phyloP scores from a whole-genome alignment of 35 echinoderm and acorn worm species.

The Chiridota heheva region DNA sequence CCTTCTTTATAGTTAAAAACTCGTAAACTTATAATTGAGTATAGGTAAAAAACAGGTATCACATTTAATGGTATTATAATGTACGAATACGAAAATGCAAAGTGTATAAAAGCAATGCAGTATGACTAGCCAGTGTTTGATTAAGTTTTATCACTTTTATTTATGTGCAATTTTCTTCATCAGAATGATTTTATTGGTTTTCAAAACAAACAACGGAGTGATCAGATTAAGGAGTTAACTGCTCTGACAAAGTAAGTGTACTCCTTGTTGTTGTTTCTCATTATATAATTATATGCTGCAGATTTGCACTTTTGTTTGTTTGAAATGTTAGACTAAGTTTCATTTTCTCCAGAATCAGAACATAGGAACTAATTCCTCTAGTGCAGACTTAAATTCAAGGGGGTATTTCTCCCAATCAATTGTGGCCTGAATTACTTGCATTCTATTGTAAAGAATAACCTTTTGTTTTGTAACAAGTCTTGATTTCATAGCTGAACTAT shows the following conservation, averaged over 20 bases:
- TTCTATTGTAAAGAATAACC: too few relatives aligned
- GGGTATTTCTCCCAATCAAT: neutral
- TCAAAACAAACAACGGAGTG: constrained; percentile 16
- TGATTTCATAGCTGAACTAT: too few relatives aligned
- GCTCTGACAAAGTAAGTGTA: constrained; percentile 60
- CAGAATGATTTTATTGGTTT: constrained; percentile 8
- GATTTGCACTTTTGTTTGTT: neutral
- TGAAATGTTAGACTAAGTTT: neutral
- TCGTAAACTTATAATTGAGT: too few relatives aligned
- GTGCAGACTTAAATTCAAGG: neutral
- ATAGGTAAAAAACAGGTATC: too few relatives aligned
- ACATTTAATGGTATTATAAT: too few relatives aligned
- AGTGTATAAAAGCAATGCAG: neutral
- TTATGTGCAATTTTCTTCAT: constrained; percentile 15
- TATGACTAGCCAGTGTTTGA: neutral
- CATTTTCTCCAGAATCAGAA: neutral
- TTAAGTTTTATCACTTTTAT: neutral
- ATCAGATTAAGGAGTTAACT: constrained; percentile 61
- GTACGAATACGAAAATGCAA: neutral
- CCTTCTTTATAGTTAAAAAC: too few relatives aligned
- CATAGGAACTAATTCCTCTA: neutral
- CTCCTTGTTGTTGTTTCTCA: neutral
- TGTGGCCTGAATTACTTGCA: neutral
- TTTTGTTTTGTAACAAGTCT: too few relatives aligned
- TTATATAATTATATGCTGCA: neutral